Evolutionary conservation across 2,113 vertebrate genomes (phyloP), one percentile per base, ranked within the genome.

Genomic region (Sclerurus mexicanus): DNA sequence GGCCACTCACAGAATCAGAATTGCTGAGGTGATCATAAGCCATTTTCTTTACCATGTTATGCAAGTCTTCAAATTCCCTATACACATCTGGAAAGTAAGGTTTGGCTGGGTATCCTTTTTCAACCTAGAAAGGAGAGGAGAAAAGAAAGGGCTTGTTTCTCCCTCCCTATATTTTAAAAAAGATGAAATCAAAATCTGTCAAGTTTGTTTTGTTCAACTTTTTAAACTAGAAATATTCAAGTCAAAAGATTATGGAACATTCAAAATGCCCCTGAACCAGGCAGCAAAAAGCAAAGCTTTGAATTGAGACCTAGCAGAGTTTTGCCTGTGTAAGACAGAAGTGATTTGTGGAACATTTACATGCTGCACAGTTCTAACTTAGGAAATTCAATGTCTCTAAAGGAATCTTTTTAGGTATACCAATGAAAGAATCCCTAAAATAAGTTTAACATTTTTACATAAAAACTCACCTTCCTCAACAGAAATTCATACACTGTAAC

Each of bases 401-500:
- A 94, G 28, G 18, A 83, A 63, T 47, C 23, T 82, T 89, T 64
- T 87, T 13, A 60, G 25, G 22, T 37, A 21, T 15, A 30, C 25
- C 83, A 68, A 73, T 27, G 20, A 18, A 40, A 9, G 5, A 40
- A 24, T 90, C 40, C 74, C 58, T 47, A 53, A 79, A 89, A 78
- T n/a, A 68, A 27, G 46, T 79, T 55, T 19, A 93, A 18, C 8
- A 16, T 55, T 74, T 77, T 73, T 46, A 75, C 7, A 10, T 71
- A 25, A 89, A 69, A 56, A 82, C 98, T 95, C 78, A 99, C 99
- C 99, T 99, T 99, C 94, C 98, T 98, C 89, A 99, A 97, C 44
- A 99, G 98, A 94, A 99, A 99, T 83, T 99, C 99, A 97, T 98
- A 99, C 12, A 99, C 97, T 21, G 98, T 99, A 95, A 99, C 96